phyloP scores from a whole-genome alignment of 2,888 invertebrate species.

The Leistus spinibarbis region DNA sequence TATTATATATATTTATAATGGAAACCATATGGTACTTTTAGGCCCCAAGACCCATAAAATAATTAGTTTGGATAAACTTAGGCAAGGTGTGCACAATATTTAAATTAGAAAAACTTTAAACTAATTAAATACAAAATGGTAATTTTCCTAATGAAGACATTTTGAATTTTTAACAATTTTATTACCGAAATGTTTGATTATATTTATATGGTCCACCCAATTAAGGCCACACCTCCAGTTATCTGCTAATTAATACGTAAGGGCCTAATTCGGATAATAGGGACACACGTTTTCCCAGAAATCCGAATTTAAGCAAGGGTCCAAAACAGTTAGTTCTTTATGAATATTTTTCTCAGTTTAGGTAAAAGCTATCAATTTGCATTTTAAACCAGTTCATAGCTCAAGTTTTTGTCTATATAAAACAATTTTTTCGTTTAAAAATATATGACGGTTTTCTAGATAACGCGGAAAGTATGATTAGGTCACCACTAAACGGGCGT shows the following conservation, averaged over 20 bases:
- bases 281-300: neutral
- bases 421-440: no score
- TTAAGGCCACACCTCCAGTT: neutral
- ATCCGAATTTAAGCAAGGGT: neutral
- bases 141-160: neutral
- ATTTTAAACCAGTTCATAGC: no score
- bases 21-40: neutral
- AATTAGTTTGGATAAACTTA: no score
- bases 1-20: no score
- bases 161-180: neutral
- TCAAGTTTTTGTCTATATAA: no score
- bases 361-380: no score
- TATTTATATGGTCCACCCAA: neutral
- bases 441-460: no score
- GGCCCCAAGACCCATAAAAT: no score
- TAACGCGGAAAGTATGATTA: no score
- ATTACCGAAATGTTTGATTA: neutral
- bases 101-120: neutral
- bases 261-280: neutral
- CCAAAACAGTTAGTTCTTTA: neutral
- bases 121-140: neutral
- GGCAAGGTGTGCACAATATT: neutral
- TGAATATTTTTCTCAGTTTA: no score
- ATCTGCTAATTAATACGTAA: neutral
- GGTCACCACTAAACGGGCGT: no score